Percentiles rank a stretch among this genome's conserved stretches.
phyloP scores from a whole-genome alignment of 64 coral and sea anemone species.

The Montipora foliosa region DNA sequence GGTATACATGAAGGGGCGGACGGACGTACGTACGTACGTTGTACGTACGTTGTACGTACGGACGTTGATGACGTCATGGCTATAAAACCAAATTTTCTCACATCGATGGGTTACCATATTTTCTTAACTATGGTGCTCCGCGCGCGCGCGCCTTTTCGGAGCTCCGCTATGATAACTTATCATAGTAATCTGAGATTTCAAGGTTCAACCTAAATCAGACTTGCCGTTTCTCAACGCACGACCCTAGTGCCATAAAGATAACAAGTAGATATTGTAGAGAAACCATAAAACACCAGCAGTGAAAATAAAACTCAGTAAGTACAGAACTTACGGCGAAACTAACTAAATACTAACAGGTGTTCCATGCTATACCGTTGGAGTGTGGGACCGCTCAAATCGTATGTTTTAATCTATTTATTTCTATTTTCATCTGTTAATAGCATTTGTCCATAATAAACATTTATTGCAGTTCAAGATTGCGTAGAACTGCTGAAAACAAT shows the following conservation, averaged over 20 bases:
- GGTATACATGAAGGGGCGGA: too few relatives aligned
- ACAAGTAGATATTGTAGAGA: not conserved
- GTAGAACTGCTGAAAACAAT: not conserved
- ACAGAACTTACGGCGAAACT: constrained; percentile 10
- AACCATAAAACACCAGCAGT: not conserved
- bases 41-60: too few relatives aligned
- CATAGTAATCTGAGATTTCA: not conserved
- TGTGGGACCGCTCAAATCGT: constrained; percentile 15
- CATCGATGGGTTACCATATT: too few relatives aligned
- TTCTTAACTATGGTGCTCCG: too few relatives aligned
- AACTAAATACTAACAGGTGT: not conserved
- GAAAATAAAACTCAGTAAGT: not conserved
- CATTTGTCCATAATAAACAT: not conserved
- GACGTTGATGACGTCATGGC: too few relatives aligned
- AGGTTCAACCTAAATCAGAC: not conserved
- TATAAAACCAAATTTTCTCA: too few relatives aligned
- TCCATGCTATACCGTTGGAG: not conserved
- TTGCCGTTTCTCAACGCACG: not conserved
- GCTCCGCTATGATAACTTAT: too few relatives aligned
- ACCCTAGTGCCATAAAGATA: not conserved
- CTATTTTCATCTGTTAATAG: not conserved
- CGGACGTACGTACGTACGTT: too few relatives aligned
- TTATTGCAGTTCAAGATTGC: not conserved
- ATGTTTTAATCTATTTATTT: constrained; percentile 36
- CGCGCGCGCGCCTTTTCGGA: too few relatives aligned